phyloP scores from a whole-genome alignment of 2,113 vertebrate species.

The Dermatemys mawii region DNA sequence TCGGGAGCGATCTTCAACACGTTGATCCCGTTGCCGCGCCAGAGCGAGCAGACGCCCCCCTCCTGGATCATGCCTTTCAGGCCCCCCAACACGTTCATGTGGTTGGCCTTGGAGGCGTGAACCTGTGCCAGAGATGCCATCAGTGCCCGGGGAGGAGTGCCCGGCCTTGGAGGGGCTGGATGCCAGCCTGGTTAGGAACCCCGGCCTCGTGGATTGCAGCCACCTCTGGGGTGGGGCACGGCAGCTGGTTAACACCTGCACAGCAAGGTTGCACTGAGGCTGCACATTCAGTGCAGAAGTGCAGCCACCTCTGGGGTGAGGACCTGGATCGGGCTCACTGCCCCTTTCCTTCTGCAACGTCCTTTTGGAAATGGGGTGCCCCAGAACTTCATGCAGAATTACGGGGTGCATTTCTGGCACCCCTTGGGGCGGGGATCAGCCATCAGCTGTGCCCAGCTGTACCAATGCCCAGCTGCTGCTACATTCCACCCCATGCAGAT shows the following conservation, averaged over 20 bases:
- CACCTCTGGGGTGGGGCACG: background rate
- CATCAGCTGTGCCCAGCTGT: background rate
- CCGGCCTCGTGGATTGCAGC: background rate
- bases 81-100: slow-evolving; percentile 76
- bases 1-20: slow-evolving; percentile 96
- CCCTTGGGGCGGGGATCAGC: too few species aligned
- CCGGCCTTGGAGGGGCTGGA: background rate
- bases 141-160: background rate
- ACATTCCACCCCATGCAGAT: too few species aligned
- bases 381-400: background rate
- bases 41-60: slow-evolving; percentile 89
- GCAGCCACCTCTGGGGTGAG: background rate
- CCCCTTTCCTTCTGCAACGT: background rate
- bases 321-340: background rate
- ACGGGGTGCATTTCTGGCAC: background rate
- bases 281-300: background rate
- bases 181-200: background rate
- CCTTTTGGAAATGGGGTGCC: background rate
- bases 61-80: slow-evolving; percentile 89
- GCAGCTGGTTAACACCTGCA: background rate
- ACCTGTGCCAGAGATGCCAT: slow-evolving; percentile 74
- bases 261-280: background rate
- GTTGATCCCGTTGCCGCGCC: slow-evolving; percentile 96
- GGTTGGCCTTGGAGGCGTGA: slow-evolving; percentile 81
- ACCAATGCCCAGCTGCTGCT: background rate